Evolutionary conservation across 2,888 invertebrate species (phyloP), one percentile per base, ranked within the genome.

Genomic region (Mermis nigrescens): DNA sequence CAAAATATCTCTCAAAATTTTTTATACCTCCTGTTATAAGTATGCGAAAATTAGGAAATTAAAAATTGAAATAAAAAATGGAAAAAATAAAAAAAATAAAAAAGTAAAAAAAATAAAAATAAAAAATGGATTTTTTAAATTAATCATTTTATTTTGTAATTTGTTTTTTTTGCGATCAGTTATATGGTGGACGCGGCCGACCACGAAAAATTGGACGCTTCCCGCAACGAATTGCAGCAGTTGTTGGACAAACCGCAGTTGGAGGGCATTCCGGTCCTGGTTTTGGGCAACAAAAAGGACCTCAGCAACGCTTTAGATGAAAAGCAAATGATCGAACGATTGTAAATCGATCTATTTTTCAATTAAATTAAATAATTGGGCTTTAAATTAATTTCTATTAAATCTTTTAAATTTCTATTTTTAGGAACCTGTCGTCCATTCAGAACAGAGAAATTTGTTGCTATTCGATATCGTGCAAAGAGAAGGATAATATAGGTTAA

Each of bases 121-220:
- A 38, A 38, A 38, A 38, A 38, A 38, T 38, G 7, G 38, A 12
- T 38, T 38, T 19, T 38, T 38, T 12, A 38, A 38, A 38, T 38
- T 38, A 19, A 12, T 38, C 38, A 7, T 38, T 19, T 12, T 7
- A 38, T 19, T 38, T 38, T 38, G 12, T 38, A 7, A 38, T 38
- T 38, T 38, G 12, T 38, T 38, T 12, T 19, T 38, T 38, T 38
- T 19, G 19, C 38, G 7, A 62, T 51, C 66, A 89, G 88, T 46
- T 91, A 94, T 76, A 98, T 99, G 98, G 98, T 98, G 27, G 98
- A 98, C 79, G 95, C 98, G 1, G 95, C 98, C 19, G 98, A 98
- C 77, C 83, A 86, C 58, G 95, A 98, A 71, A 99, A 99, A 80
- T 85, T 99, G 68, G 98, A 99, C 77, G 94, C 94, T 55, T 92